Percentiles rank a stretch among this genome's conserved stretches.
These are phyloP conservation scores for Tetragonisca angustula DNA, from an alignment of 2,888 invertebrate species.

Conservation along the genomic window DNA sequence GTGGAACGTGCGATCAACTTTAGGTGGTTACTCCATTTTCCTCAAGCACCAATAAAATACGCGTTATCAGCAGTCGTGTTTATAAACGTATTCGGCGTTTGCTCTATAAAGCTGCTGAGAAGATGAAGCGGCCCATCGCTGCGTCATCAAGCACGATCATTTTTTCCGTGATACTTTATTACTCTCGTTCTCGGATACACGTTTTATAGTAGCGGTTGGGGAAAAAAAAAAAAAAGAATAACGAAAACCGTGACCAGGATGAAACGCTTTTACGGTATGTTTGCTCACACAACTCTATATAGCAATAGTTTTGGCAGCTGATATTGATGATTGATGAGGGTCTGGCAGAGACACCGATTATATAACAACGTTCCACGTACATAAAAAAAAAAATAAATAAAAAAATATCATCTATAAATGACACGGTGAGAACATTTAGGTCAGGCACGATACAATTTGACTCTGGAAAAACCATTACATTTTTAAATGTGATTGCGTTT, in stretches of 20 bases:
- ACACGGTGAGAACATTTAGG: constrained; percentile 48
- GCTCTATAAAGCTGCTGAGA: constrained; percentile 9
- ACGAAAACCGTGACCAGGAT: constrained; percentile 20
- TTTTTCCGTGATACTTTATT: background rate
- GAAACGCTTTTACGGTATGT: constrained; percentile 42
- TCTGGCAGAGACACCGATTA: constrained; percentile 75
- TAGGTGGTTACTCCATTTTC: constrained; percentile 64
- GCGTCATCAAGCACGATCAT: constrained; percentile 24
- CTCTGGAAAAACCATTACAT: constrained; percentile 13
- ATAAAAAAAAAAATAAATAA: constrained; percentile 50
- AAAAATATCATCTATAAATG: constrained; percentile 49
- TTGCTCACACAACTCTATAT: constrained; percentile 54
- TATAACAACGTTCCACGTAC: constrained; percentile 59
- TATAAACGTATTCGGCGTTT: constrained; percentile 47
- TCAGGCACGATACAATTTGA: constrained; percentile 41
- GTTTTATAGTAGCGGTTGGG: background rate
- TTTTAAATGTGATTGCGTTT: too few relatives aligned
- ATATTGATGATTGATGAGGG: constrained; percentile 78
- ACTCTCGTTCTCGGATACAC: background rate
- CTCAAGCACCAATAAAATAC: constrained; percentile 62
- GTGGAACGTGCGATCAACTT: constrained; percentile 46
- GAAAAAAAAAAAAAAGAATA: background rate
- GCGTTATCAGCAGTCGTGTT: constrained; percentile 59
- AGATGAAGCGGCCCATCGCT: constrained; percentile 18
- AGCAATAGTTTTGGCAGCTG: constrained; percentile 68